Base-by-base conservation (phyloP, 2,797 vertebrate species). In the Paedocypris micromegethes region DNA sequence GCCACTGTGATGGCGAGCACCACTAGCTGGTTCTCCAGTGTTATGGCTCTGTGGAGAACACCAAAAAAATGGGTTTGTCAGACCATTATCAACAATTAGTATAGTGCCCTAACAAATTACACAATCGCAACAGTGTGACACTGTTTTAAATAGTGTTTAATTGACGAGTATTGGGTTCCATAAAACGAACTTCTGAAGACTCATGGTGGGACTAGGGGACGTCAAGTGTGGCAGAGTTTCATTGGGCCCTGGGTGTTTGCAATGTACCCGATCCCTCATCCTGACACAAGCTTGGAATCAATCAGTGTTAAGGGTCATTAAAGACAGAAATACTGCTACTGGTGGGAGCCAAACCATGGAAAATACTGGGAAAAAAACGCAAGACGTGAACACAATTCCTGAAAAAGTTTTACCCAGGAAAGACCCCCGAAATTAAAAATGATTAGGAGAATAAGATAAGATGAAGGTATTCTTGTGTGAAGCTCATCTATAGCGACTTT, bases 1-100 rank as follows among this genome's bases (percentile, higher is more conserved):
- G 51, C 4, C 0, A 59, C 63, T 0, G 83, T 80, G 0, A 83
- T 83, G 0, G 84, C 84, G 6, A 93, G 86, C 75, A 93, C 88
- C 75, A 92, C 91, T 67, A 93, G 84, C 73, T 91, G 90, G 58
- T 91, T 92, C 71, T 91, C 87, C 77, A 91, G 76, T 0, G 92
- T 92, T 85, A 92, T 89, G 75, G 89, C 85, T 84, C 92, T 93
- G 69, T 70, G 58, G 51, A 72, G 46, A 67, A 8, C 41, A 38
- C 57, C 47, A 70, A 58, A 66, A 72, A 70, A 41, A 68, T 41
- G 48, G 58, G 48, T 57, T 51, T 63, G 63, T 68, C 73, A 64
- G 70, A 72, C 66, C 37, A 68, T 61, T 72, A 68, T 67, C 55
- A 59, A 75, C 58, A 62, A 75, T 77, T 59, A 66, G 50, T 58